Conservation (phyloP, 2,888 invertebrate genomes). For the Eucriotettix oculatus region DNA sequence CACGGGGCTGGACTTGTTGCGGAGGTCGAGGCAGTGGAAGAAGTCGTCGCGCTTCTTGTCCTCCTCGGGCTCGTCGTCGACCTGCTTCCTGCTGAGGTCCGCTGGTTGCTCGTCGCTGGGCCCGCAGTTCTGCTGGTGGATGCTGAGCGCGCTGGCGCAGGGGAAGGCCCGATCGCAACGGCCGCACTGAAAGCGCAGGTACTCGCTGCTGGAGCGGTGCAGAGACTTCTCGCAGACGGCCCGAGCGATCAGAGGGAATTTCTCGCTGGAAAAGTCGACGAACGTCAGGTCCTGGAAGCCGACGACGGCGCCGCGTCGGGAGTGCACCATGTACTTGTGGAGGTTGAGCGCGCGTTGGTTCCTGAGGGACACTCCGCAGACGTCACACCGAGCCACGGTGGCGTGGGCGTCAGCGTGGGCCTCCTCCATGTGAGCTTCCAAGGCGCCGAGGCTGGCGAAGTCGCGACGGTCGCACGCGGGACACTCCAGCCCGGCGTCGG, state of each 20-base stretch:
- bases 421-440: constrained; percentile 13
- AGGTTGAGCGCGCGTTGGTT: constrained; percentile 53
- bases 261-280: constrained; percentile 63
- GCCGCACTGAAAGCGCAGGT: constrained; percentile 48
- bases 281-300: constrained; percentile 57
- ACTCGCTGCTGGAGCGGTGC: constrained; percentile 37
- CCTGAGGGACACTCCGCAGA: constrained; percentile 56
- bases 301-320: constrained; percentile 25
- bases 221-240: constrained; percentile 51
- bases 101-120: constrained; percentile 22
- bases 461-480: too few relatives aligned
- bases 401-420: constrained; percentile 23
- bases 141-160: constrained; percentile 45
- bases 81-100: constrained; percentile 9
- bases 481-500: too few relatives aligned
- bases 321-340: constrained; percentile 48
- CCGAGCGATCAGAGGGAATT: constrained; percentile 62
- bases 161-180: constrained; percentile 57
- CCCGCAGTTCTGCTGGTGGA: constrained; percentile 38
- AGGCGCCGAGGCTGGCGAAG: too few relatives aligned
- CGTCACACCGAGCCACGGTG: constrained; percentile 52
- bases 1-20: constrained; percentile 30
- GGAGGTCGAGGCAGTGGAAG: constrained; percentile 61
- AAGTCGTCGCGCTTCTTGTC: constrained; percentile 54
- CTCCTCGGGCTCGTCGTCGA: constrained; percentile 20